A percentile compares a stretch with the other conserved stretches of the same genome.
Conservation (phyloP, 2,113 vertebrate species). For the Ciconia boyciana region DNA sequence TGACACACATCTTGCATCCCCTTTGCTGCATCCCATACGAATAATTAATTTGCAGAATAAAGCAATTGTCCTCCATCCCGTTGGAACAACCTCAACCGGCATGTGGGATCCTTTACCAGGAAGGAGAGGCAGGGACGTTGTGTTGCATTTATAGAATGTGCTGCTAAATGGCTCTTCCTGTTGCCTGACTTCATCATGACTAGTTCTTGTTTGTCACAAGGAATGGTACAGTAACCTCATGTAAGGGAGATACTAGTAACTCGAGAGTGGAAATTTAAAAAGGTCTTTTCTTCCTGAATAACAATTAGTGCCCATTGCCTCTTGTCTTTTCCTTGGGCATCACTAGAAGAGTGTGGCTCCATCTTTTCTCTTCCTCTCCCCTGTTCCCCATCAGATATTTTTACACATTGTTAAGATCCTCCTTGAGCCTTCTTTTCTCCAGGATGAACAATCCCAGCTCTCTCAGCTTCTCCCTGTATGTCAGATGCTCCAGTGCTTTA, state of each 20-base stretch:
- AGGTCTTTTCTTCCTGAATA: not conserved
- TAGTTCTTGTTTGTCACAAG: not conserved
- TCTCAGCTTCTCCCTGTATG: not conserved
- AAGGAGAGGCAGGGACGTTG: not conserved
- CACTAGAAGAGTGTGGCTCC: not conserved
- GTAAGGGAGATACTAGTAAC: not conserved
- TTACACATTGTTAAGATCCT: not conserved
- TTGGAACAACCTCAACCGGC: not conserved
- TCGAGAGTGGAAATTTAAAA: not conserved
- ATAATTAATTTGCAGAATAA: not conserved
- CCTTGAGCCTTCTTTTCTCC: not conserved
- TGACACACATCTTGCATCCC: not conserved
- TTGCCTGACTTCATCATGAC: not conserved
- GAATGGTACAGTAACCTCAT: not conserved
- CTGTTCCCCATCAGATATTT: not conserved
- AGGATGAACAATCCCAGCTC: not conserved
- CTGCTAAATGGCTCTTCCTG: not conserved
- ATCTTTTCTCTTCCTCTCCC: not conserved
- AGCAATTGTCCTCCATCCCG: not conserved
- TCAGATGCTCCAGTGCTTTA: not conserved
- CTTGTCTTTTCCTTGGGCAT: not conserved
- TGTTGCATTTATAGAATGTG: slow-evolving; percentile 16
- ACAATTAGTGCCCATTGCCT: not conserved
- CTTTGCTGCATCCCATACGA: not conserved
- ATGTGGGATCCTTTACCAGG: not conserved